Evolutionary conservation across 2,113 vertebrate species (phyloP), one percentile per base, ranked within the genome.

Genomic region (Equus przewalskii): DNA sequence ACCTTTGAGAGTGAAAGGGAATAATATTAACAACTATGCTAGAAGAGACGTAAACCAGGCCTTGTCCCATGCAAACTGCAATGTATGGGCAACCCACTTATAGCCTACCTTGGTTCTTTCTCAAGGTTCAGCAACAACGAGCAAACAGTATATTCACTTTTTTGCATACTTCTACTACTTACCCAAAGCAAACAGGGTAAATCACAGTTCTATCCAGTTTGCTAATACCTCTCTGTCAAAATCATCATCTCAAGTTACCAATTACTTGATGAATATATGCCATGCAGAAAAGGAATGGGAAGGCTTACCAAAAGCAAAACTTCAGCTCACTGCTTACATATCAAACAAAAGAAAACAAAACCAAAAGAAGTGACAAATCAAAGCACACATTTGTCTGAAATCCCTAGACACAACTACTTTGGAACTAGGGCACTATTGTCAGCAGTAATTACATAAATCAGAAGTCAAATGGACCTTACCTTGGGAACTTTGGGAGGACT

Each of bases 401-500:
- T 87, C 15, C n/a, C 30, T 88, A 95, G 46, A 88, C 65, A 33
- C 22, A 97, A 87, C 30, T 93, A 41, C 91, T 93, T 90, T 65
- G 9, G 70, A 91, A 90, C 58, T 78, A 83, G 62, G 87, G 70
- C 14, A 89, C 24, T 70, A 82, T n/a, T n/a, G 75, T 90, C 54
- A 81, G 65, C 73, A 81, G 51, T 67, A 70, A 62, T 90, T 65
- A 75, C 0, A 80, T 58, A 93, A 91, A 94, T 78, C 36, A 70
- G 56, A 96, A 93, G 56, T 91, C 87, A 96, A 96, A 75, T 21
- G 30, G 6, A 41, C 97, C 96, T 92, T 96, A 99, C 99, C 99
- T 98, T 99, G 99, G 86, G 99, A 97, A 80, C 98, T 98, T 70
- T 99, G 99, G 7, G 99, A 99, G 21, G 98, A 98, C 95, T 99